These are phyloP conservation scores for Electrophaes corylata DNA, from an alignment of 2,888 invertebrate genomes.

Conservation along the genomic window DNA sequence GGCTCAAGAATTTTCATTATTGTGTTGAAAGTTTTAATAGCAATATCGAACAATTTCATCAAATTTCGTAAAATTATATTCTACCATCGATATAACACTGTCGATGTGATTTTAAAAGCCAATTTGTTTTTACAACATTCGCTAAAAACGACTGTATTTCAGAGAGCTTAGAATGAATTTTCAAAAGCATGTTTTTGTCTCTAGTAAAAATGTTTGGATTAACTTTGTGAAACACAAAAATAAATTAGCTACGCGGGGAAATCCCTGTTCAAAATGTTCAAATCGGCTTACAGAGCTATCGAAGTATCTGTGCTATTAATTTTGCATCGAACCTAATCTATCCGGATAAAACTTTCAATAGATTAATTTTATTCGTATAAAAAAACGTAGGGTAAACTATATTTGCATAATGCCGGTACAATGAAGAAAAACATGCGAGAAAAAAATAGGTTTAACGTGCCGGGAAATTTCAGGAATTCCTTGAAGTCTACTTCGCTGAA, in stretches of 20 bases:
- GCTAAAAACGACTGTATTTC: conserved; percentile 13
- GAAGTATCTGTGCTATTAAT: conserved; percentile 39
- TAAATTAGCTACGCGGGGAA: conserved; percentile 33
- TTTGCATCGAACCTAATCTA: conserved; percentile 33
- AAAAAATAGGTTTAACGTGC: too few species aligned
- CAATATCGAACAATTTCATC: conserved; percentile 3
- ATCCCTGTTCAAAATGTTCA: conserved; percentile 31
- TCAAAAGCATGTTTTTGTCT: conserved; percentile 12
- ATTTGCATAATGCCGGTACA: too few species aligned
- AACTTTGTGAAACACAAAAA: conserved; percentile 36
- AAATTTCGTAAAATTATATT: conserved; percentile 13
- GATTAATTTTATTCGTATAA: too few species aligned
- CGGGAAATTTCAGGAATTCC: too few species aligned
- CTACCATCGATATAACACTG: conserved; percentile 14
- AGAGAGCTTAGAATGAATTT: conserved; percentile 13
- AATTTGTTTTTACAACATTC: conserved; percentile 10
- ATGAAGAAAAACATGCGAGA: too few species aligned
- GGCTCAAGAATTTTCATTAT: neutral
- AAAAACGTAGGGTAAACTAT: too few species aligned
- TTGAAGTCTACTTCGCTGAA: too few species aligned
- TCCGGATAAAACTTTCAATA: conserved; percentile 11
- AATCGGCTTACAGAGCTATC: conserved; percentile 40
- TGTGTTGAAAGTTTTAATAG: conserved; percentile 2
- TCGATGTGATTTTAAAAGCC: conserved; percentile 18
- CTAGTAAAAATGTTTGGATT: conserved; percentile 36